These are phyloP conservation scores for Centropus bengalensis DNA, from an alignment of 2,113 vertebrate species.

Conservation along the genomic window DNA sequence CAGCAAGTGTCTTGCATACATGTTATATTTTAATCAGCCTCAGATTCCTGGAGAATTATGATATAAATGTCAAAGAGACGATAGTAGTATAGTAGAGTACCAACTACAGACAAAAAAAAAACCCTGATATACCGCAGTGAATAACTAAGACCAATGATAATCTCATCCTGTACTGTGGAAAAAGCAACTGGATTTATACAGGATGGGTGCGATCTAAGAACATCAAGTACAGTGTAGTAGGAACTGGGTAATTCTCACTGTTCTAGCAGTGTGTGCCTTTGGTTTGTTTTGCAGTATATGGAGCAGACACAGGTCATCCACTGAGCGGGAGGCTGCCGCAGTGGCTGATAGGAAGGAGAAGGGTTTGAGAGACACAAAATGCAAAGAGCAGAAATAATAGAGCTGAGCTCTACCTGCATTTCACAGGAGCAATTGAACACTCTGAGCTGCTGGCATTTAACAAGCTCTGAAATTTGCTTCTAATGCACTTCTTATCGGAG, in stretches of 20 bases:
- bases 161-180: background rate
- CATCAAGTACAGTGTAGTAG: accelerated
- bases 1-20: background rate
- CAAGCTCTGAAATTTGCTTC: background rate
- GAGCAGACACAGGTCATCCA: background rate
- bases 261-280: background rate
- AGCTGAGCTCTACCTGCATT: background rate
- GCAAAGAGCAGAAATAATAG: background rate
- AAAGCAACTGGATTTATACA: background rate
- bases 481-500: background rate
- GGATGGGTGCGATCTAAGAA: background rate
- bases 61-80: background rate
- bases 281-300: background rate
- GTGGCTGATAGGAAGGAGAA: background rate
- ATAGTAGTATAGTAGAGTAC: background rate
- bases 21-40: background rate
- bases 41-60: background rate
- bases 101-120: background rate
- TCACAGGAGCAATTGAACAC: background rate
- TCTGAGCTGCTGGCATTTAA: background rate
- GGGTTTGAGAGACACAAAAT: background rate
- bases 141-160: background rate
- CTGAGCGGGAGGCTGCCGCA: background rate
- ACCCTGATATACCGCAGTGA: background rate
- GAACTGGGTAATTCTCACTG: background rate